Percentiles rank a stretch among this genome's conserved stretches.
These are phyloP conservation scores for Xylota sylvarum DNA, from an alignment of 2,888 invertebrate species.

Conservation along the genomic window DNA sequence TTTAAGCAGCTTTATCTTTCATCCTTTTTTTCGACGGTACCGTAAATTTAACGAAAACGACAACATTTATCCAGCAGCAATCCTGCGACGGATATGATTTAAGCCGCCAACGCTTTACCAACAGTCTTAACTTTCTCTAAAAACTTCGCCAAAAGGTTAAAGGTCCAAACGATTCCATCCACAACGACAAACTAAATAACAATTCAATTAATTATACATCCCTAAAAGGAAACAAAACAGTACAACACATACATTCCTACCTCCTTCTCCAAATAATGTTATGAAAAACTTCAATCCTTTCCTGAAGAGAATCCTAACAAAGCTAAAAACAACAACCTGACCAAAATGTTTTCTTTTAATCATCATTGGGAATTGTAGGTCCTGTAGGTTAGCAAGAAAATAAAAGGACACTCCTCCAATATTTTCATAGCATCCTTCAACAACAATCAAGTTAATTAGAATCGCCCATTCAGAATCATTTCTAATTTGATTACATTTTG, in stretches of 20 bases:
- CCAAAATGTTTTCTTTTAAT: slow-evolving; percentile 30
- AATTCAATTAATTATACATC: neutral
- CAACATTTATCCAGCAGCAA: too few relatives aligned
- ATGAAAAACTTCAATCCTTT: neutral
- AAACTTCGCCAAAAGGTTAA: too few relatives aligned
- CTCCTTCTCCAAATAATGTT: neutral
- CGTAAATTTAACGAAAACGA: too few relatives aligned
- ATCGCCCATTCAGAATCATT: neutral
- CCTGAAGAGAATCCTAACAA: neutral
- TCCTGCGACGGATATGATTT: too few relatives aligned
- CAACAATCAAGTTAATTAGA: neutral
- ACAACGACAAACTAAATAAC: neutral
- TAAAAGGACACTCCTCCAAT: neutral
- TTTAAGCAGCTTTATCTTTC: too few relatives aligned
- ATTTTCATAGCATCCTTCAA: neutral
- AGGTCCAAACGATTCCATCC: too few relatives aligned
- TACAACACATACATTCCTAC: too few relatives aligned
- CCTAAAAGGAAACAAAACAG: neutral
- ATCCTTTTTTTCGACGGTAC: too few relatives aligned
- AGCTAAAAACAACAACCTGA: neutral
- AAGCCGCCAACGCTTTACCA: too few relatives aligned
- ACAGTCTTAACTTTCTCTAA: too few relatives aligned
- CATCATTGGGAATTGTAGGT: neutral
- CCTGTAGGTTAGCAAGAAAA: neutral
- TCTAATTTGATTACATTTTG: slow-evolving; percentile 2